Conservation (phyloP, 2,888 invertebrate genomes). For the Heteromurus nitidus region DNA sequence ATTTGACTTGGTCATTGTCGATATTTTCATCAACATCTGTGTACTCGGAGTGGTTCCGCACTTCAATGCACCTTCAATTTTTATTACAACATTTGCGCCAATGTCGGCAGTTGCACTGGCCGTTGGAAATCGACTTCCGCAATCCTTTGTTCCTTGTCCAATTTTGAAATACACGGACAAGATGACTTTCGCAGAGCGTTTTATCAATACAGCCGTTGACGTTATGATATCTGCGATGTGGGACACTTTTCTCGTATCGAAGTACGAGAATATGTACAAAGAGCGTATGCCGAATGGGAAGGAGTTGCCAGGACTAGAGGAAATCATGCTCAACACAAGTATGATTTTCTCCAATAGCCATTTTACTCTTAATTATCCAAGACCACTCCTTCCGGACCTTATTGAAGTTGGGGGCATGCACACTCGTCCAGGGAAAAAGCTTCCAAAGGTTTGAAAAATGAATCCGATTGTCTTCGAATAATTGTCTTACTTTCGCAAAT, state of each 20-base stretch:
- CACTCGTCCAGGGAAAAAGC: slow-evolving; percentile 68
- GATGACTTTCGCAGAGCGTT: slow-evolving; percentile 73
- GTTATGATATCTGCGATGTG: slow-evolving; percentile 74
- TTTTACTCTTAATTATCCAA: slow-evolving; percentile 64
- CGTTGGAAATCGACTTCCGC: slow-evolving; percentile 67
- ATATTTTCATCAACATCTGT: slow-evolving; percentile 73
- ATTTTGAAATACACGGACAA: slow-evolving; percentile 67
- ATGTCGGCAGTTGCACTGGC: slow-evolving; percentile 33
- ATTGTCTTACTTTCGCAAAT: background rate
- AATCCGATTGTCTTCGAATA: background rate
- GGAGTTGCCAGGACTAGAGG: slow-evolving; percentile 59
- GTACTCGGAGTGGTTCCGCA: slow-evolving; percentile 71
- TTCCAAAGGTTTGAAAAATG: slow-evolving; percentile 66
- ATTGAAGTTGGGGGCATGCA: slow-evolving; percentile 74
- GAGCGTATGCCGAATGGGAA: slow-evolving; percentile 45
- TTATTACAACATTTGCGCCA: slow-evolving; percentile 70
- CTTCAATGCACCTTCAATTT: slow-evolving; percentile 75
- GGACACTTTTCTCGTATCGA: slow-evolving; percentile 74
- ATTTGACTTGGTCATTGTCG: slow-evolving; percentile 74
- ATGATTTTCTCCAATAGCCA: slow-evolving; percentile 72
- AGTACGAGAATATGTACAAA: slow-evolving; percentile 54
- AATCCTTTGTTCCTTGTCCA: slow-evolving; percentile 74
- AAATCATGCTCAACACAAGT: slow-evolving; percentile 69
- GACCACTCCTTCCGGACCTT: slow-evolving; percentile 71
- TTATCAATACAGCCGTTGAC: slow-evolving; percentile 72